Evolutionary conservation across 2,113 vertebrate species (phyloP).

Genomic region (Origma solitaria): DNA sequence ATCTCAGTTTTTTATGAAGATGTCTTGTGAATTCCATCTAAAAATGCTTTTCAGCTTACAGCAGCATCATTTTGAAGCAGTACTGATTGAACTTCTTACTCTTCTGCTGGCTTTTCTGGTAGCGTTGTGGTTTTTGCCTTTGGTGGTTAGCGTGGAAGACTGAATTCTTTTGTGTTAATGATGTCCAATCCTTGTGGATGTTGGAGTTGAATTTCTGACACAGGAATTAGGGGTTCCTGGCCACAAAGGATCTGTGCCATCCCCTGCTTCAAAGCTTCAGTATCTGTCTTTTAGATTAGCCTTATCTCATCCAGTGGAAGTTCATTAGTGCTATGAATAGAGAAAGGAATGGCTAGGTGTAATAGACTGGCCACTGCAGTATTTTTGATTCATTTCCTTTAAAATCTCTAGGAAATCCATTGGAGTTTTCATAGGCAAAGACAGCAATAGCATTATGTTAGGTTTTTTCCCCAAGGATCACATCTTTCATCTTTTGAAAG

Average conservation of each 20-base stretch:
- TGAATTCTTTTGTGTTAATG: not conserved
- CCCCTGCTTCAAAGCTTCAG: not conserved
- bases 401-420: not conserved
- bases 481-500: not conserved
- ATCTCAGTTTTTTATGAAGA: not conserved
- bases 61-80: not conserved
- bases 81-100: not conserved
- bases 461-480: not conserved
- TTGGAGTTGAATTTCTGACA: not conserved
- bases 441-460: not conserved
- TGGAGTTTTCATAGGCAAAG: not conserved
- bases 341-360: not conserved
- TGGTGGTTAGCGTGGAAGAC: not conserved
- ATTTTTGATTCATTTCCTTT: not conserved
- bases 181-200: not conserved
- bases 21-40: not conserved
- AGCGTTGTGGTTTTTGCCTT: not conserved
- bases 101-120: not conserved
- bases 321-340: not conserved
- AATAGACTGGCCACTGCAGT: not conserved
- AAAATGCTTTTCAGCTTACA: not conserved
- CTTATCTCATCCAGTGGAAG: not conserved
- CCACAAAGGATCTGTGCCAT: not conserved
- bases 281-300: constrained; percentile 13
- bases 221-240: not conserved